Percentiles rank a stretch among this genome's conserved stretches.
Evolutionary conservation across 2,888 invertebrate species (phyloP).

Genomic region (Psylliodes chrysocephalus): DNA sequence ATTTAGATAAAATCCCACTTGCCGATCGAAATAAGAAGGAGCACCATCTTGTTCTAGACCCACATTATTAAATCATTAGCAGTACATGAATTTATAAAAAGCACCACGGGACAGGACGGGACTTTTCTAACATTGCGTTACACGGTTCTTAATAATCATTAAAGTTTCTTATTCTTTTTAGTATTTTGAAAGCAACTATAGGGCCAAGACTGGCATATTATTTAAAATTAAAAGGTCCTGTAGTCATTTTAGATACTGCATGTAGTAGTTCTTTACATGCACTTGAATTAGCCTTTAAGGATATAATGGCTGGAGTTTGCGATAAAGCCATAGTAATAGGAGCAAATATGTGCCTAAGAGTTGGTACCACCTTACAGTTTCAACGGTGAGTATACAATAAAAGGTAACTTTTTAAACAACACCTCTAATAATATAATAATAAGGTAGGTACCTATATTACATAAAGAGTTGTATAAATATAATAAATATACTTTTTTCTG

Average conservation of each 20-base stretch:
- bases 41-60: too few relatives aligned
- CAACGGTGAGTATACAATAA: conserved; percentile 67
- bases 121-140: too few relatives aligned
- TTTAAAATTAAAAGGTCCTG: conserved; percentile 89
- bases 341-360: conserved; percentile 85
- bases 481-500: too few relatives aligned
- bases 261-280: conserved; percentile 94
- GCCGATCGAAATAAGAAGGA: too few relatives aligned
- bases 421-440: not conserved
- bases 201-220: conserved; percentile 89
- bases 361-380: conserved; percentile 89
- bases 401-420: not conserved
- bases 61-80: too few relatives aligned
- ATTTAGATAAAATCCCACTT: too few relatives aligned
- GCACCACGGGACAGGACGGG: too few relatives aligned
- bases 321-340: conserved; percentile 91
- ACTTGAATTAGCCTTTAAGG: conserved; percentile 82
- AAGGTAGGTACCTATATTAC: too few relatives aligned
- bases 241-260: conserved; percentile 89
- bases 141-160: not conserved
- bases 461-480: too few relatives aligned
- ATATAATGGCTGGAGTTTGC: conserved; percentile 82
- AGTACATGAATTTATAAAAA: too few relatives aligned
- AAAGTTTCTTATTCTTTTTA: not conserved
- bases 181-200: not conserved